These are phyloP conservation scores for Phyllopteryx taeniolatus DNA, from an alignment of 2,113 vertebrate genomes.

Conservation along the genomic window DNA sequence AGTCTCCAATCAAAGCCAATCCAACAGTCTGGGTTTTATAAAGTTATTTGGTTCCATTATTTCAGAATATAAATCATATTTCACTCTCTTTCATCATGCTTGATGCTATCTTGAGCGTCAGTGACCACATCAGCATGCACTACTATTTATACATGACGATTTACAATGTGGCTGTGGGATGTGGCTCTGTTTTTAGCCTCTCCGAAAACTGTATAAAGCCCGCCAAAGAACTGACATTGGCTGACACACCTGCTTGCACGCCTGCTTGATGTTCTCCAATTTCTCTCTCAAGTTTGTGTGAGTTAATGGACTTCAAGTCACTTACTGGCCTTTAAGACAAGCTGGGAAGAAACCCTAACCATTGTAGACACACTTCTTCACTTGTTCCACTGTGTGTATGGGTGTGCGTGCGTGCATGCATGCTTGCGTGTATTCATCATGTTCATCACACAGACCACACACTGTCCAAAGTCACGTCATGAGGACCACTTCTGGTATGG, in stretches of 20 bases:
- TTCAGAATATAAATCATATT: conserved; percentile 62
- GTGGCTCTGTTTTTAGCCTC: conserved; percentile 52
- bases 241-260: conserved; percentile 17
- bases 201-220: conserved; percentile 43
- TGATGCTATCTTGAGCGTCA: conserved; percentile 21
- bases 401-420: too few species aligned
- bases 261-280: conserved; percentile 26
- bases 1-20: conserved; percentile 11
- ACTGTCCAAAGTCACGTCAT: too few species aligned
- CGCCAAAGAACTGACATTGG: conserved; percentile 24
- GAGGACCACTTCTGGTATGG: too few species aligned
- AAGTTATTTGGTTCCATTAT: conserved; percentile 25
- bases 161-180: conserved; percentile 29
- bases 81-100: conserved; percentile 71
- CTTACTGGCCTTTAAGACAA: too few species aligned
- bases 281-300: neutral
- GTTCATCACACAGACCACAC: too few species aligned
- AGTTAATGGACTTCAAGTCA: conserved; percentile 29
- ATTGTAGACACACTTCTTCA: neutral
- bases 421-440: too few species aligned
- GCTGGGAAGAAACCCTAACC: neutral
- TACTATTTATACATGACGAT: conserved; percentile 58
- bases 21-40: conserved; percentile 25
- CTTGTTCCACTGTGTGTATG: neutral
- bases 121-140: conserved; percentile 37